A percentile compares a stretch with the other conserved stretches of the same genome.
Conservation (phyloP, 1,140 invertebrate genomes). For the Caenorhabditis latens region DNA sequence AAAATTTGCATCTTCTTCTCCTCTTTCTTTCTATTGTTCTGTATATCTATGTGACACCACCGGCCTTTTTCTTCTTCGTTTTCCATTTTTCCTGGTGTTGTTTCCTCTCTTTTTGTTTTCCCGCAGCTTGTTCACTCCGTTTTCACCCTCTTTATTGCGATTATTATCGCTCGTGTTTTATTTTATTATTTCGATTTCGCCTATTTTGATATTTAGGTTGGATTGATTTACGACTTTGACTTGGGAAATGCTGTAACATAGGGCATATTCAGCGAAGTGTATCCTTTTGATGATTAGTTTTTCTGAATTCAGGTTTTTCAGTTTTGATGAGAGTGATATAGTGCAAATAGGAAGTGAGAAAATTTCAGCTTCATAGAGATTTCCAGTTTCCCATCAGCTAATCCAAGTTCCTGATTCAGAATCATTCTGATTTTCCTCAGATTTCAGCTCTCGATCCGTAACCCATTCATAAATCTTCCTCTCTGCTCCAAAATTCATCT, state of each 20-base stretch:
- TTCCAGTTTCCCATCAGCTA: too few species aligned
- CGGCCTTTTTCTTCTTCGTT: not conserved
- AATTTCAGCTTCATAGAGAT: too few species aligned
- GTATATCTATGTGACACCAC: conserved; percentile 19
- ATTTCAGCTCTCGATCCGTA: too few species aligned
- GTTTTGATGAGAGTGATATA: too few species aligned
- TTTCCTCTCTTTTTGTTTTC: not conserved
- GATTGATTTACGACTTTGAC: not conserved
- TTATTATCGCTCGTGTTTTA: conserved; percentile 37
- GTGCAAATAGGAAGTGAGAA: too few species aligned
- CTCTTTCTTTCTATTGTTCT: conserved; percentile 44
- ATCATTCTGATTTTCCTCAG: too few species aligned
- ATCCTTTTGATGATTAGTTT: too few species aligned
- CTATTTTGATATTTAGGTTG: not conserved
- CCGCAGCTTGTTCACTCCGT: not conserved
- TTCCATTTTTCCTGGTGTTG: conserved; percentile 43
- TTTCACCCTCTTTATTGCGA: not conserved
- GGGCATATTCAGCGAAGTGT: too few species aligned
- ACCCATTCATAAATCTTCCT: too few species aligned
- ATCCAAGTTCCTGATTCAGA: too few species aligned
- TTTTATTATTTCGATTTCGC: conserved; percentile 7
- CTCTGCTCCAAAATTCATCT: not conserved
- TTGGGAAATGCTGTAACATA: not conserved
- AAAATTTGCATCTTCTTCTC: conserved; percentile 2
- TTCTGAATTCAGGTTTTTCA: too few species aligned